These are phyloP conservation scores for Microcaecilia unicolor DNA, from an alignment of 2,797 vertebrate genomes.

Conservation along the genomic window DNA sequence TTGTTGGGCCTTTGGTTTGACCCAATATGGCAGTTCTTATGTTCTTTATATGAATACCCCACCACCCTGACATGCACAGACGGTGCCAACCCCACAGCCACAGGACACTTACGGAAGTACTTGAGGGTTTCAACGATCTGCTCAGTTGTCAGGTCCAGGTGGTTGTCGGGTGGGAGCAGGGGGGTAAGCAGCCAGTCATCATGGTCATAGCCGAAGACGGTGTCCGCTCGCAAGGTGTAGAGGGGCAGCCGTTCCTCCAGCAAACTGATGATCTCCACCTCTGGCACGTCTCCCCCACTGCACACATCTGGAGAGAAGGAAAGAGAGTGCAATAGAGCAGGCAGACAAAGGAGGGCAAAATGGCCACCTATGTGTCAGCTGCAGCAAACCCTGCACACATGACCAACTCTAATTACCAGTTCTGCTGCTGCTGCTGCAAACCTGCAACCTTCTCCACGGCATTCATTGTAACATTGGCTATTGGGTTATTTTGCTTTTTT, in stretches of 20 bases:
- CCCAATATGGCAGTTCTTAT: too few relatives aligned
- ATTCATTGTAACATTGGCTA: too few relatives aligned
- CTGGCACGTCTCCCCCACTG: conserved; percentile 59
- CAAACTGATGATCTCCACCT: conserved; percentile 82
- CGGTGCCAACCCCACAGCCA: background rate
- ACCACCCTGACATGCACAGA: too few relatives aligned
- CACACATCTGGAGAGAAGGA: conserved; percentile 35
- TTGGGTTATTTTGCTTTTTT: too few relatives aligned
- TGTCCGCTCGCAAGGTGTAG: conserved; percentile 77
- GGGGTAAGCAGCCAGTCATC: conserved; percentile 72
- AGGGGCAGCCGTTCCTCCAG: conserved; percentile 66
- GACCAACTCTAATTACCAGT: too few relatives aligned
- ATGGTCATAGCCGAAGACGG: conserved; percentile 69
- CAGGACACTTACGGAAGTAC: conserved; percentile 75
- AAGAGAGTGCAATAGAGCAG: background rate
- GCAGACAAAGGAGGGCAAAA: too few relatives aligned
- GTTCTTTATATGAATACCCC: too few relatives aligned
- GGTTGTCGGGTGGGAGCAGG: conserved; percentile 42
- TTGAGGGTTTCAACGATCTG: conserved; percentile 76
- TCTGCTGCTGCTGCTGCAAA: too few relatives aligned
- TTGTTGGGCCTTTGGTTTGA: too few relatives aligned
- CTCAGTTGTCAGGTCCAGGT: conserved; percentile 53
- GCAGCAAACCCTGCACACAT: too few relatives aligned
- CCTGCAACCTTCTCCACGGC: too few relatives aligned
- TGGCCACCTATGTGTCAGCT: too few relatives aligned